A percentile compares a stretch with the other conserved stretches of the same genome.
phyloP scores from a whole-genome alignment of 2,113 vertebrate species.

The Sylvicapra grimmia region DNA sequence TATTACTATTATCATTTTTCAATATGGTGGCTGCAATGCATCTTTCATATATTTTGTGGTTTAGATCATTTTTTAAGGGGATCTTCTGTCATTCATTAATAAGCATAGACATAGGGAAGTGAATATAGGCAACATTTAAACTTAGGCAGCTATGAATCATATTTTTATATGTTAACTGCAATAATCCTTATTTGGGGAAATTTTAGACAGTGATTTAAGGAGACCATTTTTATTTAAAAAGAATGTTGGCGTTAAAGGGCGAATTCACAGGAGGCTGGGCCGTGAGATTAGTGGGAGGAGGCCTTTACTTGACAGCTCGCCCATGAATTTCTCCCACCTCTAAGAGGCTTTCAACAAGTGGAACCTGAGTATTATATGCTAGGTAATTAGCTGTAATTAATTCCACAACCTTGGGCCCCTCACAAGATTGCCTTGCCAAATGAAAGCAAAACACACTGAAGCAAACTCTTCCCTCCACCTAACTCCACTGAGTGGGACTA shows the following conservation, averaged over 20 bases:
- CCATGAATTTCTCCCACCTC: background rate
- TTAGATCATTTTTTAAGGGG: background rate
- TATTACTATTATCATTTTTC: background rate
- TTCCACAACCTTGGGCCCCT: slow-evolving; percentile 34
- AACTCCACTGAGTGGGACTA: background rate
- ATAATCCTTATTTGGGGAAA: background rate
- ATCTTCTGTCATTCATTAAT: background rate
- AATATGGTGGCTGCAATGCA: background rate
- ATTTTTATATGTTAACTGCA: background rate
- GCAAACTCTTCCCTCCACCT: background rate
- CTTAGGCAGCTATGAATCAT: background rate
- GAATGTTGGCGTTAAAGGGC: background rate
- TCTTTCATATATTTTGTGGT: background rate
- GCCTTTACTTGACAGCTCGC: background rate
- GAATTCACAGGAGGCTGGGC: background rate
- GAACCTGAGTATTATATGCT: background rate
- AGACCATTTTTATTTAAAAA: background rate
- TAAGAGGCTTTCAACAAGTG: slow-evolving; percentile 11
- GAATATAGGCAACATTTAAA: background rate
- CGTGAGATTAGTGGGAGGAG: background rate
- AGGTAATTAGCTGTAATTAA: slow-evolving; percentile 50
- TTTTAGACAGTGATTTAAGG: background rate
- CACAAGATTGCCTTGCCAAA: background rate
- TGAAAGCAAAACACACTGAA: background rate
- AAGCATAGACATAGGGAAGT: background rate